Conservation (phyloP, 2,888 invertebrate species). For the Lycaena phlaeas region DNA sequence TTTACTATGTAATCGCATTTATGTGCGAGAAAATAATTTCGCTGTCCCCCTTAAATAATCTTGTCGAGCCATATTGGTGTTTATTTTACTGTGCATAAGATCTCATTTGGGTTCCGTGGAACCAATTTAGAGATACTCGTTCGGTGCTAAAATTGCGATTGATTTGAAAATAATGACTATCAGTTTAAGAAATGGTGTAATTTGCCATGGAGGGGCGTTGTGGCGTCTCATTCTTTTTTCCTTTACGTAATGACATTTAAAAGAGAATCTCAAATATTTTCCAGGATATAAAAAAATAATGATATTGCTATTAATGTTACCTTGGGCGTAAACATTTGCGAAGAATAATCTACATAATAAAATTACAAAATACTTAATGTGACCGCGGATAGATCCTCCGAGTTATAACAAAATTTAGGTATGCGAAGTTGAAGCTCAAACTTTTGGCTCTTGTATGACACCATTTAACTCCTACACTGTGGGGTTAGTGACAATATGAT, state of each 20-base stretch:
- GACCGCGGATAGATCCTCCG: too few species aligned
- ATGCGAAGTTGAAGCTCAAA: too few species aligned
- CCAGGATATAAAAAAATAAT: conserved; percentile 1
- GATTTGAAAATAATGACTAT: conserved; percentile 33
- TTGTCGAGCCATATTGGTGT: conserved; percentile 14
- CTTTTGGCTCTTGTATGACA: too few species aligned
- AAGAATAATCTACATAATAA: too few species aligned
- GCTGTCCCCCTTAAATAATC: conserved; percentile 18
- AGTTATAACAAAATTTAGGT: too few species aligned
- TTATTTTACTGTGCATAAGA: conserved; percentile 13
- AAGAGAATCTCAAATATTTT: conserved; percentile 10
- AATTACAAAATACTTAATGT: conserved; percentile 2
- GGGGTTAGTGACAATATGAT: too few species aligned
- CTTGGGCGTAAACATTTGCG: too few species aligned
- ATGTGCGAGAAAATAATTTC: conserved; percentile 23
- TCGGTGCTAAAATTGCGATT: conserved; percentile 27
- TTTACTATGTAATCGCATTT: conserved; percentile 26
- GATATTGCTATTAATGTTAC: neutral
- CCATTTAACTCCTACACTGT: too few species aligned
- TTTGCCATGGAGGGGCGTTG: conserved; percentile 25
- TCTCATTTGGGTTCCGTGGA: conserved; percentile 12
- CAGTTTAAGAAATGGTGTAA: conserved; percentile 29
- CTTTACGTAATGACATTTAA: conserved; percentile 16
- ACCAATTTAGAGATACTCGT: conserved; percentile 18
- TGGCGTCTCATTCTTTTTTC: conserved; percentile 22